Evolutionary conservation across 2,888 invertebrate genomes (phyloP).

Genomic region (Pachydiplax longipennis): DNA sequence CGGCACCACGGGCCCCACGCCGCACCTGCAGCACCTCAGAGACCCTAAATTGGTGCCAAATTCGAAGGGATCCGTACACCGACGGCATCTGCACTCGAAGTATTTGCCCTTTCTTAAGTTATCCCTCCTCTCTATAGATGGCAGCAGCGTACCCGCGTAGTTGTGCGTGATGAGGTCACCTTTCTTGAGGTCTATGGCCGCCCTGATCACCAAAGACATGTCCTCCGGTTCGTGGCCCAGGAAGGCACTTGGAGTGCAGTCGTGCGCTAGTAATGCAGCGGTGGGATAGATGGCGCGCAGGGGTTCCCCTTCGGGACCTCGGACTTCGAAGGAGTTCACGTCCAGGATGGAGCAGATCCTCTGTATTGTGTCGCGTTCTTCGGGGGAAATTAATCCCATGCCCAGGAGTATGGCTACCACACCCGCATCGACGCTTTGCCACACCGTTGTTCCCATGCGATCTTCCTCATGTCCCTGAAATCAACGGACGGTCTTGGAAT

Average conservation of each 20-base stretch:
- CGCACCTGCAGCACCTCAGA: constrained; percentile 50
- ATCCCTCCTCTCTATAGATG: background rate
- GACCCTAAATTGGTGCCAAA: constrained; percentile 52
- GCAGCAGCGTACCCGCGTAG: background rate
- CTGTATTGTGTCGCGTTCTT: background rate
- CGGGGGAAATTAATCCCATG: background rate
- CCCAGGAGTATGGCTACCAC: background rate
- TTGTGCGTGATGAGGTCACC: constrained; percentile 17
- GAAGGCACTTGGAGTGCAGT: background rate
- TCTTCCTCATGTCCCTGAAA: background rate
- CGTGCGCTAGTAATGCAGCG: background rate
- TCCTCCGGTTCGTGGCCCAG: background rate
- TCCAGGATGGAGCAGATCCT: constrained; percentile 5
- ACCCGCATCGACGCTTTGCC: background rate
- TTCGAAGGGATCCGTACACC: constrained; percentile 51
- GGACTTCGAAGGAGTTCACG: constrained; percentile 10
- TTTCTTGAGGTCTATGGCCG: background rate
- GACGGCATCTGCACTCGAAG: constrained; percentile 51
- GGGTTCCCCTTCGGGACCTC: background rate
- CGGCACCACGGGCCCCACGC: constrained; percentile 49
- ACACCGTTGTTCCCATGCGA: background rate
- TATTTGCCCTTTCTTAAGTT: constrained; percentile 48
- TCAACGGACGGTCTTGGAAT: too few species aligned
- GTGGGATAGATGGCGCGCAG: constrained; percentile 8
- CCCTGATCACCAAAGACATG: background rate